These are phyloP conservation scores for Aix galericulata DNA, from an alignment of 2,113 vertebrate species.

Conservation along the genomic window DNA sequence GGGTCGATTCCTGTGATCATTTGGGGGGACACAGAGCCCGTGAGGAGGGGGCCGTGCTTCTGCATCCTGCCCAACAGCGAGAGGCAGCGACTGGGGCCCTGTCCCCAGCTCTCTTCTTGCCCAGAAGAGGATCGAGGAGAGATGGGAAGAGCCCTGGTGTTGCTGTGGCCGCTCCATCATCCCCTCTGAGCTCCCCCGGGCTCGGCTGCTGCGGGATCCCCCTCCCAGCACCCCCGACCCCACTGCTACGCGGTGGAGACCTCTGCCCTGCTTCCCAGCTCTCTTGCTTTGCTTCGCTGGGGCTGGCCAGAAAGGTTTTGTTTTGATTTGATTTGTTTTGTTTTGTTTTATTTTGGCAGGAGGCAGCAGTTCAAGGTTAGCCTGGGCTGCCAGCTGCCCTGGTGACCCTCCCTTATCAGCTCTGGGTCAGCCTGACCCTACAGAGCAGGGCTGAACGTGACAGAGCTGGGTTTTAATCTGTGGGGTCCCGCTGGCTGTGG, in stretches of 20 bases:
- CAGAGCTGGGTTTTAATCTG: accelerated
- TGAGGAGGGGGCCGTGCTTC: neutral
- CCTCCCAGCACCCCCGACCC: neutral
- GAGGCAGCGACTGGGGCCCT: neutral
- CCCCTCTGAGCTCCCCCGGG: neutral
- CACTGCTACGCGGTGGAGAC: accelerated
- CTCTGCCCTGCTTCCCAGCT: neutral
- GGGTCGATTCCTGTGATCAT: neutral
- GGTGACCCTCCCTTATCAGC: accelerated
- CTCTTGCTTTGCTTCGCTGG: neutral
- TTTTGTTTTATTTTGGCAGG: neutral
- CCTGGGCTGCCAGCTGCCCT: accelerated
- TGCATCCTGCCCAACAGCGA: neutral
- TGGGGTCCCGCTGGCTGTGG: neutral
- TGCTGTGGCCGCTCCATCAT: accelerated
- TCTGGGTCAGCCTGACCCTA: neutral
- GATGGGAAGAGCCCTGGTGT: accelerated
- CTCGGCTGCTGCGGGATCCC: neutral
- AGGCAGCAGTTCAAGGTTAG: neutral
- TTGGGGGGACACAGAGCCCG: neutral
- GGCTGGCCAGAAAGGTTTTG: neutral
- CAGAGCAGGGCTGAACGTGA: accelerated
- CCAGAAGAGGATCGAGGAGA: neutral
- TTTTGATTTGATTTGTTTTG: too few species aligned
- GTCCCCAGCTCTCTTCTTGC: neutral